Base-by-base conservation (phyloP, 2,888 invertebrate species). In the Geotrupes spiniger region DNA sequence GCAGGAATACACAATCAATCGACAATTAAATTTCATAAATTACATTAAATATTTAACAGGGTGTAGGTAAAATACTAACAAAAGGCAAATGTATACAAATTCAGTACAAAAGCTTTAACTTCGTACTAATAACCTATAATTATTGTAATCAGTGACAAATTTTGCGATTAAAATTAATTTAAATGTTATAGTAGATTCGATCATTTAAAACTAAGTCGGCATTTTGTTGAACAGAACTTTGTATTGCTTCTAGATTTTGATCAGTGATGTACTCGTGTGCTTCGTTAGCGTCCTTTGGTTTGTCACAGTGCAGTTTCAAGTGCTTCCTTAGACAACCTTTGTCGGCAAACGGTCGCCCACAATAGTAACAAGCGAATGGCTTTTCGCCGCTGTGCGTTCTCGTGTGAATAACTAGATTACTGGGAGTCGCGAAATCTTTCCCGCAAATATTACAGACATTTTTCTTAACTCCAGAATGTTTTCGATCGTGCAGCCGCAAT, bases 301-400 rank as follows among this genome's bases (percentile, higher is more conserved):
- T 21, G 17, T 42, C 29, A 9, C 37, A 43, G 36, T 61, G 62
- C 11, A 56, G 46, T 43, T 54, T 56, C 1, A 36, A 28, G 43
- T 64, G 64, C 44, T 63, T 64, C 41, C 59, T 63, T 10, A 63
- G 43, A 0, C 59, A 56, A 21, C 63, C 54, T 45, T 62, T 63
- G 46, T 63, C 59, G 9, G 59, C 50, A 46, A 63, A 63, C 4
- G 51, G 46, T 36, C 53, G 53, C 3, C 42, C 46, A 43, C 63
- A 63, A 1, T 49, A 36, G 0, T 21, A 38, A 51, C 67, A 68
- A 25, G 47, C 36, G 49, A 59, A 68, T 1, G 66, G 67, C 27
- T 61, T 62, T 45, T 65, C 66, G 1, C 67, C 68, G 12, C 62
- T 65, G 33, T 69, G 68, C 1, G 60, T 61, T 26, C 66, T 55